Percentiles rank a stretch among this genome's conserved stretches.
Evolutionary conservation across 1,140 invertebrate genomes (phyloP).

Genomic region (Schlechtendalia chinensis): DNA sequence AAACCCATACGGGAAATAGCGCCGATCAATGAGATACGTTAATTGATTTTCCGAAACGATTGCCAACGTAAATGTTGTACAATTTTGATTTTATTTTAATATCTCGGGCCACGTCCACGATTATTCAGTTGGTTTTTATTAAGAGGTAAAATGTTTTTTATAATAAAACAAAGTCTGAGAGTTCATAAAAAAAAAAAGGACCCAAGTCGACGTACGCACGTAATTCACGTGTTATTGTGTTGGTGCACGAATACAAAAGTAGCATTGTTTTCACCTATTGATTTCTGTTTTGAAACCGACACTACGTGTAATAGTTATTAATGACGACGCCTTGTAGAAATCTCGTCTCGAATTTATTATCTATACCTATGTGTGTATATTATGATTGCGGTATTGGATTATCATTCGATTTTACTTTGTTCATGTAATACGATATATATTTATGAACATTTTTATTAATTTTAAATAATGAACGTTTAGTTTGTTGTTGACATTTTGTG

Average conservation of each 20-base stretch:
- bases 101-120: not conserved
- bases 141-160: not conserved
- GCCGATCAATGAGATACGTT: no score
- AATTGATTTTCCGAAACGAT: no score
- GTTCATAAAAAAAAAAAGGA: no score
- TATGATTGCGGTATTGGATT: not conserved
- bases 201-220: no score
- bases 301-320: constrained; percentile 33
- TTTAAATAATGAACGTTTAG: not conserved
- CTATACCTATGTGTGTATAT: no score
- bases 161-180: constrained; percentile 8
- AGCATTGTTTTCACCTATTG: constrained; percentile 39
- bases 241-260: not conserved
- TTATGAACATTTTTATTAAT: not conserved
- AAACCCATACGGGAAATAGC: no score
- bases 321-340: not conserved
- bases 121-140: not conserved
- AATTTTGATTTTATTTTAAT: not conserved
- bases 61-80: no score
- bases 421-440: not conserved
- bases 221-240: not conserved
- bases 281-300: constrained; percentile 27
- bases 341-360: not conserved
- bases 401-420: not conserved
- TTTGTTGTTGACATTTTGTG: no score